Percentiles rank a stretch among this genome's conserved stretches.
These are phyloP conservation scores for Sinocyclocheilus anophthalmus DNA, from an alignment of 2,113 vertebrate genomes.

Conservation along the genomic window DNA sequence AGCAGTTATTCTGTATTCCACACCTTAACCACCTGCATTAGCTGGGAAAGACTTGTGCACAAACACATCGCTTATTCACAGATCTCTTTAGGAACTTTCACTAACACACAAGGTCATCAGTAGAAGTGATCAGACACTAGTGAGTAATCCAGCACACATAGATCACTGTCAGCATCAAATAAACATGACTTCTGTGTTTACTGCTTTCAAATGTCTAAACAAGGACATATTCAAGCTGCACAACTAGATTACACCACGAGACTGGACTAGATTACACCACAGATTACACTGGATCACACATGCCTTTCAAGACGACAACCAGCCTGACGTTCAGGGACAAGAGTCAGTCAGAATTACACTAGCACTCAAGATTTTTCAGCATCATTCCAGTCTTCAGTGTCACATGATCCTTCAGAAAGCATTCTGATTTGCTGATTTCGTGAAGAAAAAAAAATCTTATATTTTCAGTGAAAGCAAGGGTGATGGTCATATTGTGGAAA, in stretches of 20 bases:
- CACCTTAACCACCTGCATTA: background rate
- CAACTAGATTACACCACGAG: conserved; percentile 37
- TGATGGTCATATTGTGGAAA: too few species aligned
- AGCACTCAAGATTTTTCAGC: background rate
- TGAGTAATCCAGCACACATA: background rate
- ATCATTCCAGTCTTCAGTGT: background rate
- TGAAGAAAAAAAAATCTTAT: too few species aligned
- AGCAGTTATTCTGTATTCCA: background rate
- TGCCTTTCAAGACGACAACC: background rate
- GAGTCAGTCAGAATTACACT: background rate
- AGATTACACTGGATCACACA: conserved; percentile 18
- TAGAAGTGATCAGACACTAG: conserved; percentile 38
- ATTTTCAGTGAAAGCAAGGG: too few species aligned
- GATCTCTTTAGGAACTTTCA: background rate
- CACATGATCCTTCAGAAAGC: background rate
- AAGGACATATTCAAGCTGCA: conserved; percentile 4
- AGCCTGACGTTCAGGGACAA: background rate
- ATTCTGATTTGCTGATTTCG: background rate
- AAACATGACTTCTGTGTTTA: conserved; percentile 49
- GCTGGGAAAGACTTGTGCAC: background rate
- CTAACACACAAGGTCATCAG: conserved; percentile 26
- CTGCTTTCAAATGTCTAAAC: conserved; percentile 1
- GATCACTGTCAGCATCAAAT: conserved; percentile 47
- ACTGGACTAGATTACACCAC: background rate
- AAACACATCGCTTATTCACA: background rate